A percentile compares a stretch with the other conserved stretches of the same genome.
These are phyloP conservation scores for Himalopsyche phryganea DNA, from an alignment of 1,140 invertebrate species.

Conservation along the genomic window DNA sequence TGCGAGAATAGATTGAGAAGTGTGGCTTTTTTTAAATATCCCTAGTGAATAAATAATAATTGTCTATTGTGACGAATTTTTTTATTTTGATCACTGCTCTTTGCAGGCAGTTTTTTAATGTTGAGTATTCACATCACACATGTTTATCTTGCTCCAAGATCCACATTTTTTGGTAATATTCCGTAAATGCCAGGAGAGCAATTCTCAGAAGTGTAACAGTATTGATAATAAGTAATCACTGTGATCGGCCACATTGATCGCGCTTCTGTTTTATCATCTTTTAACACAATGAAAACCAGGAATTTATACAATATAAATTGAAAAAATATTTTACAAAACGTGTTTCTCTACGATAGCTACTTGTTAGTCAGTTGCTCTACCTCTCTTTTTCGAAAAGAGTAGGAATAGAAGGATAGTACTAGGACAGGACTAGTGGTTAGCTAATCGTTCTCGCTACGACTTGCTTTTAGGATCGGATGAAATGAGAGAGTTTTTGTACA, in stretches of 20 bases:
- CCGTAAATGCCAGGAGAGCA: conserved; percentile 15
- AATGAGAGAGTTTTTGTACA: background rate
- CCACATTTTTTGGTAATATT: conserved; percentile 32
- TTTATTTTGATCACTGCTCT: too few species aligned
- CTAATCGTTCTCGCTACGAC: too few species aligned
- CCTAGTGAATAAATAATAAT: too few species aligned
- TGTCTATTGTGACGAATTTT: too few species aligned
- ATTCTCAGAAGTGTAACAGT: conserved; percentile 30
- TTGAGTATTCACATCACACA: conserved; percentile 15
- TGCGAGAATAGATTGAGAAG: too few species aligned
- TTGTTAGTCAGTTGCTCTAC: too few species aligned
- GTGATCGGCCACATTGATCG: conserved; percentile 9
- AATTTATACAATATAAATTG: background rate
- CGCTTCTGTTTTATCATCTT: conserved; percentile 6
- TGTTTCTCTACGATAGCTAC: background rate
- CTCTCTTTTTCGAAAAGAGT: too few species aligned
- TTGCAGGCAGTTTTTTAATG: too few species aligned
- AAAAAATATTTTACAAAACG: background rate
- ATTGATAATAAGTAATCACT: conserved; percentile 33
- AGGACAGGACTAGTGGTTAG: too few species aligned
- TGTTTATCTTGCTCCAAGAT: conserved; percentile 21
- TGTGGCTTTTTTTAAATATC: too few species aligned
- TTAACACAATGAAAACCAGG: background rate
- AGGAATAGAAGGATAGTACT: too few species aligned
- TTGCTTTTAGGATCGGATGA: too few species aligned